phyloP scores from a whole-genome alignment of 2,113 vertebrate species.

The Greenwoodochromis staneri region DNA sequence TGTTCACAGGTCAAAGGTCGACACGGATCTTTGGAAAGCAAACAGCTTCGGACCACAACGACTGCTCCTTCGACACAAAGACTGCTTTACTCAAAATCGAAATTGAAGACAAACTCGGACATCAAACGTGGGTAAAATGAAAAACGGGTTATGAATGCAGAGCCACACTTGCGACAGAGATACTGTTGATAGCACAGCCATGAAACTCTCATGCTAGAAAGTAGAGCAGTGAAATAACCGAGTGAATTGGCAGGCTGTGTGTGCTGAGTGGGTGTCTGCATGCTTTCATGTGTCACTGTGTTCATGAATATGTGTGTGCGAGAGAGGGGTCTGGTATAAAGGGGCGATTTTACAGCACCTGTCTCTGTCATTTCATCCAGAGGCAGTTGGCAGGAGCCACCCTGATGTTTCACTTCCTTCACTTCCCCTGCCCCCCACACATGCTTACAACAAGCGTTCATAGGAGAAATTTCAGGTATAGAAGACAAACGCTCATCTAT shows the following conservation, averaged over 20 bases:
- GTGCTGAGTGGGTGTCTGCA: constrained; percentile 23
- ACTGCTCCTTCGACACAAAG: not conserved
- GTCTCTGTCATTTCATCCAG: constrained; percentile 56
- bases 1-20: constrained; percentile 25
- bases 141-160: not conserved
- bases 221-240: constrained; percentile 1
- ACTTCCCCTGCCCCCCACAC: not conserved
- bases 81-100: not conserved
- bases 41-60: not conserved
- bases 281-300: constrained; percentile 5
- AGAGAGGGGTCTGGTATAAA: constrained; percentile 12
- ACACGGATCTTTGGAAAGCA: constrained; percentile 4
- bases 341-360: constrained; percentile 53
- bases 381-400: constrained; percentile 52
- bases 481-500: not conserved
- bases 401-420: constrained; percentile 28
- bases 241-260: not conserved
- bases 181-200: not conserved
- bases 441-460: not conserved
- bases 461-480: not conserved
- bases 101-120: not conserved
- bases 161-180: not conserved
- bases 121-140: not conserved
- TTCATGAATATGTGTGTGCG: not conserved
- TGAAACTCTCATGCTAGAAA: not conserved